A percentile compares a stretch with the other conserved stretches of the same genome.
phyloP scores from a whole-genome alignment of 2,797 vertebrate species.

The Sparus aurata region DNA sequence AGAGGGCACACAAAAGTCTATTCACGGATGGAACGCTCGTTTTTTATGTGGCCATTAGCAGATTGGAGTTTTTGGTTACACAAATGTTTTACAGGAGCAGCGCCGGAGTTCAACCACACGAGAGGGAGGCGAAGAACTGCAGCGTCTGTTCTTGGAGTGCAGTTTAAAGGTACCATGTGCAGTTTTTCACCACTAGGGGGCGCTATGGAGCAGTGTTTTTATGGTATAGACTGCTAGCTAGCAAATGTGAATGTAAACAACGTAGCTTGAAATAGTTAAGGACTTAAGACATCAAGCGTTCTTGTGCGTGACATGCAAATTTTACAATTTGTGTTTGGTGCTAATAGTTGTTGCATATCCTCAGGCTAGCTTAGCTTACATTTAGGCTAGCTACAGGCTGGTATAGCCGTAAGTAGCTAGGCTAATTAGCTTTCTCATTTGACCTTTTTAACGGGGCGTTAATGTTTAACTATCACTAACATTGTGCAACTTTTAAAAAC shows the following conservation, averaged over 20 bases:
- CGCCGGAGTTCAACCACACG: constrained; percentile 20
- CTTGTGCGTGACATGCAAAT: too few species aligned
- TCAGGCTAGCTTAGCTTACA: not conserved
- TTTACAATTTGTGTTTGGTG: too few species aligned
- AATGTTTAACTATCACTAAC: too few species aligned
- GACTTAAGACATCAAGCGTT: too few species aligned
- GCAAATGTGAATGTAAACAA: too few species aligned
- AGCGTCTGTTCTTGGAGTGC: not conserved
- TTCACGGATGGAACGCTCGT: constrained; percentile 41
- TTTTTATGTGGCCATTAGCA: constrained; percentile 65
- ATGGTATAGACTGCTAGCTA: too few species aligned
- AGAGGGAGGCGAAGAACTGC: constrained; percentile 3
- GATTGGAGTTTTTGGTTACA: constrained; percentile 69
- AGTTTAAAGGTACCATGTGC: not conserved
- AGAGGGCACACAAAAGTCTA: constrained; percentile 36
- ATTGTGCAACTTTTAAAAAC: too few species aligned
- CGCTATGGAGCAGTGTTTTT: not conserved
- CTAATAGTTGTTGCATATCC: not conserved
- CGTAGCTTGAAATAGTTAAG: too few species aligned
- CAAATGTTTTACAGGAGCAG: constrained; percentile 57
- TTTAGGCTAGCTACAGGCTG: not conserved
- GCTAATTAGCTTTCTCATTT: not conserved
- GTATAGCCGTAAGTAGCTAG: too few species aligned
- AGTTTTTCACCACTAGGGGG: not conserved
- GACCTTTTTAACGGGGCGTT: too few species aligned